Conservation (phyloP, 2,797 vertebrate genomes). For the Mus spretus region DNA sequence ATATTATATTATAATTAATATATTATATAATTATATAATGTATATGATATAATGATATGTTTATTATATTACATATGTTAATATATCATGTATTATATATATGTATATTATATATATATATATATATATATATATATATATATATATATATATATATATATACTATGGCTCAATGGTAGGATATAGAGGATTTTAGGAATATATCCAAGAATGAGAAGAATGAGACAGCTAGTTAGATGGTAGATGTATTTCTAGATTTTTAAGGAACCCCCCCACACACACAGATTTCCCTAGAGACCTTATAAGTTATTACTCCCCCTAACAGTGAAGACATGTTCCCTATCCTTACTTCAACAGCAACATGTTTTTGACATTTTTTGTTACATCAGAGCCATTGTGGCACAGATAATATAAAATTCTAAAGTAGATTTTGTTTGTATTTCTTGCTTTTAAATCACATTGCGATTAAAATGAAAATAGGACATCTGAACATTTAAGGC, state of each 20-base stretch:
- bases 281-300: not conserved
- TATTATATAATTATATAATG: no score
- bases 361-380: not conserved
- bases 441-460: not conserved
- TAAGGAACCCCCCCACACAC: fast-evolving
- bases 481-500: not conserved
- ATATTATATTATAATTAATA: no score
- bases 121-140: no score
- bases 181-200: not conserved
- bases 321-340: not conserved
- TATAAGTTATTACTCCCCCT: not conserved
- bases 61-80: no score
- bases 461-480: not conserved
- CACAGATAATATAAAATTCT: not conserved
- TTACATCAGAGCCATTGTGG: not conserved
- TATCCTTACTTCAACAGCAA: not conserved
- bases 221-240: not conserved
- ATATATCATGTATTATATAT: no score
- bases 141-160: no score
- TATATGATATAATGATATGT: no score
- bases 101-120: no score
- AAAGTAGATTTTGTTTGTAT: not conserved
- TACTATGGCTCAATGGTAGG: not conserved
- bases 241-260: not conserved
- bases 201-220: not conserved